Conservation (phyloP, 1,140 invertebrate species). For the Luehdorfia chinensis region DNA sequence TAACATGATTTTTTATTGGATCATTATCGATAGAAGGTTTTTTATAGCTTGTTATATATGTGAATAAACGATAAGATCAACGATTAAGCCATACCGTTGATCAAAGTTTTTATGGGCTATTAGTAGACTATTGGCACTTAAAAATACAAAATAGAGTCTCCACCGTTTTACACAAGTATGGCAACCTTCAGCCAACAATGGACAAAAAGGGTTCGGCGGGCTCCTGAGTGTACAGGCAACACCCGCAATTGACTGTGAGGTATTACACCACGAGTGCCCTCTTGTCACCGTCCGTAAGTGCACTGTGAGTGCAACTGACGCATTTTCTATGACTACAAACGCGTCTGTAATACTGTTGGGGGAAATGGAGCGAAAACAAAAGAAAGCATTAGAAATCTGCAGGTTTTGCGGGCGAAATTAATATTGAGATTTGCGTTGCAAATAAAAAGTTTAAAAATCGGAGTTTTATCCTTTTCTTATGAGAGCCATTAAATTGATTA, state of each 20-base stretch:
- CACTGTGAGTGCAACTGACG: conserved; percentile 37
- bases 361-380: not conserved
- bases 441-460: no score
- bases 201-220: conserved; percentile 40
- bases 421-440: not conserved
- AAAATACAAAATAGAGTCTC: conserved; percentile 3
- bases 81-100: no score
- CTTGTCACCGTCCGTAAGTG: conserved; percentile 45
- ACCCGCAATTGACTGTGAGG: conserved; percentile 60
- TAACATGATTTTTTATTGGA: no score
- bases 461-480: no score
- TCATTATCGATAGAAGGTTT: no score
- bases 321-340: conserved; percentile 36
- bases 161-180: conserved; percentile 4
- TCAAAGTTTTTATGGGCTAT: not conserved
- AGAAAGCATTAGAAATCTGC: no score
- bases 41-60: not conserved
- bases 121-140: conserved; percentile 7
- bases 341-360: not conserved
- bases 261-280: conserved; percentile 49
- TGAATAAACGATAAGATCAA: no score
- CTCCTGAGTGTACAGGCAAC: conserved; percentile 52
- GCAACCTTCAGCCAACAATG: conserved; percentile 28
- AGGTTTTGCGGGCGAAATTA: not conserved
- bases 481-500: no score